phyloP scores from a whole-genome alignment of 1,140 invertebrate genomes.

The Cotesia vestalis region DNA sequence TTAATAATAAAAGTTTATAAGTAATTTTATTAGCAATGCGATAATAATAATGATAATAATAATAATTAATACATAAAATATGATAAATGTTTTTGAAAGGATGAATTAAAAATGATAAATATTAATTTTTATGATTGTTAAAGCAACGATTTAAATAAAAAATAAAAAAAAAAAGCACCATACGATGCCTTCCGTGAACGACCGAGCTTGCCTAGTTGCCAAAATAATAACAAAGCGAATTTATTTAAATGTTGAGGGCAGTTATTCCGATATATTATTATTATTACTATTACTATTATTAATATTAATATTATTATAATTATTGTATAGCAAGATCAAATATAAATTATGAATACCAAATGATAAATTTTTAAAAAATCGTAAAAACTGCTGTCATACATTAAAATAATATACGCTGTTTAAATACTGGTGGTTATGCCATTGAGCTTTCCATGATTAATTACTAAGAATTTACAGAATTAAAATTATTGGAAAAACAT shows the following conservation, averaged over 20 bases:
- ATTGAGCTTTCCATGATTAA: constrained; percentile 63
- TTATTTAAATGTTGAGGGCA: constrained; percentile 17
- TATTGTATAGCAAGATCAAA: not conserved
- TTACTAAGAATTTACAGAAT: constrained; percentile 33
- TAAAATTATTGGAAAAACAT: constrained; percentile 39
- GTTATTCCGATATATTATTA: constrained; percentile 38
- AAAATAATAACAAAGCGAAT: constrained; percentile 38
- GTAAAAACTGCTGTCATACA: constrained; percentile 31
- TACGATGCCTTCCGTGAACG: constrained; percentile 67
- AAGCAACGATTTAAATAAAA: constrained; percentile 51
- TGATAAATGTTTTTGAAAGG: no score
- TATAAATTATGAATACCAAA: not conserved
- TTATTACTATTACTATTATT: constrained; percentile 15
- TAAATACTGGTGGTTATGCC: constrained; percentile 56
- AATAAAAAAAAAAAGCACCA: constrained; percentile 45
- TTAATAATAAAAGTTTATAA: not conserved
- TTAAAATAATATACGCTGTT: constrained; percentile 43
- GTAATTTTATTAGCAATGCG: constrained; percentile 14
- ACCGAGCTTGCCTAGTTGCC: constrained; percentile 66
- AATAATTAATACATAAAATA: constrained; percentile 54
- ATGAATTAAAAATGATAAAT: constrained; percentile 13
- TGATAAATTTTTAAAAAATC: constrained; percentile 31
- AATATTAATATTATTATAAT: not conserved
- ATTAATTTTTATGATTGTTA: constrained; percentile 46
- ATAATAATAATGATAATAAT: constrained; percentile 40